Conservation (phyloP, 2,113 vertebrate genomes). For the Nesogale talazaci region DNA sequence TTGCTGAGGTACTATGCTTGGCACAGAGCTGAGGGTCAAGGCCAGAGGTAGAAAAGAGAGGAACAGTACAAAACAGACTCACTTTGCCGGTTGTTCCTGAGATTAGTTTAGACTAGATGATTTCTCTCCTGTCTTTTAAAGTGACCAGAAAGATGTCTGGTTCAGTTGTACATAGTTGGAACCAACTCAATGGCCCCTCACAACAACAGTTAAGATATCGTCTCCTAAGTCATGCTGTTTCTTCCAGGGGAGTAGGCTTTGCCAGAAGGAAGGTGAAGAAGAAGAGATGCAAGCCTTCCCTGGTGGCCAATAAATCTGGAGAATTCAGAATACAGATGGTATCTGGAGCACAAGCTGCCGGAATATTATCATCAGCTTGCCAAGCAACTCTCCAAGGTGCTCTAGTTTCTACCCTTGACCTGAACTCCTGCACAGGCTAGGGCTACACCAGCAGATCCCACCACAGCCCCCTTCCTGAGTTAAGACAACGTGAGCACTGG, state of each 20-base stretch:
- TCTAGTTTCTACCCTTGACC: background rate
- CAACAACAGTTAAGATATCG: no score
- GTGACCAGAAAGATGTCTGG: background rate
- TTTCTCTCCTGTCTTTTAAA: slow-evolving; percentile 55
- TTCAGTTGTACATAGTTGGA: no score
- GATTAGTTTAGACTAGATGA: background rate
- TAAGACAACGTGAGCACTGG: background rate
- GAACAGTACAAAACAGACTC: background rate
- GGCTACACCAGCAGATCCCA: background rate
- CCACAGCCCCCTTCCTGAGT: background rate
- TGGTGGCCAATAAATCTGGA: slow-evolving; percentile 16
- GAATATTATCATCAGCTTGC: background rate
- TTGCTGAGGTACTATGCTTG: slow-evolving; percentile 54
- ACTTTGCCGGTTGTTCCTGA: slow-evolving; percentile 44
- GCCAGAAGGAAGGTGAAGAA: slow-evolving; percentile 20
- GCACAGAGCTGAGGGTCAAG: slow-evolving; percentile 15
- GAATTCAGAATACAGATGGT: background rate
- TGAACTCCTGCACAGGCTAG: background rate
- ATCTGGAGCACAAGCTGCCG: background rate
- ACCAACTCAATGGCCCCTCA: no score
- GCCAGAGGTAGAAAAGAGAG: slow-evolving; percentile 7
- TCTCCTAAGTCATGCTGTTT: background rate
- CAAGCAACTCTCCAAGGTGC: background rate
- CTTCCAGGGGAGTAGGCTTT: slow-evolving; percentile 25
- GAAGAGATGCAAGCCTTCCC: background rate